These are phyloP conservation scores for Vicugna pacos DNA, from an alignment of 2,113 vertebrate genomes.

Conservation along the genomic window DNA sequence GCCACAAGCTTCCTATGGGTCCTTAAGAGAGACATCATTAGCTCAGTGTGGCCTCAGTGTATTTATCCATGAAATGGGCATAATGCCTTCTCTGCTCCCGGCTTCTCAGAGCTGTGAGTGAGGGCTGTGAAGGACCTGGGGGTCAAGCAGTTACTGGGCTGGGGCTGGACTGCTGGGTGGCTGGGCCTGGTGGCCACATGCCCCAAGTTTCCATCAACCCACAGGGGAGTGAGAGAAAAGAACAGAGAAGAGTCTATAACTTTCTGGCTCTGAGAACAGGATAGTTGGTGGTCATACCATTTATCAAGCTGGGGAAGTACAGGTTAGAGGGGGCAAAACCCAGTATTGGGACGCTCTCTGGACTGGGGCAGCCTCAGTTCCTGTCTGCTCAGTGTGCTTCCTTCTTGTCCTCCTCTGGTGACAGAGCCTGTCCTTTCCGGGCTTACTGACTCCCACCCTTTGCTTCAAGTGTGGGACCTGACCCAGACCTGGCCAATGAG, in stretches of 20 bases:
- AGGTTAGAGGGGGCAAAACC: not conserved
- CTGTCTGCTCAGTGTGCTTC: not conserved
- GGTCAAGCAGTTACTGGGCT: not conserved
- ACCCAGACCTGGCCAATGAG: not conserved
- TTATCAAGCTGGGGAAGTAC: not conserved
- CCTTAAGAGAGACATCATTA: not conserved
- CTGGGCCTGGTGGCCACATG: not conserved
- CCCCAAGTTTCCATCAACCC: not conserved
- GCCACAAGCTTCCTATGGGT: not conserved
- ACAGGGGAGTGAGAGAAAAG: not conserved
- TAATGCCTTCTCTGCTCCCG: not conserved
- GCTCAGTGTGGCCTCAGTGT: not conserved
- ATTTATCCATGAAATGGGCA: not conserved
- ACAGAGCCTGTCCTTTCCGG: not conserved
- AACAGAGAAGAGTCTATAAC: not conserved
- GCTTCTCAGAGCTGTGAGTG: not conserved
- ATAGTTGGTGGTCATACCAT: not conserved
- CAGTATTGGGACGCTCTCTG: not conserved
- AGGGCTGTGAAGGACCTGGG: not conserved
- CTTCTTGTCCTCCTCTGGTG: not conserved
- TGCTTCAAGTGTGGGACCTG: not conserved
- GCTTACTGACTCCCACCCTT: not conserved
- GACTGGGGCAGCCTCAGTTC: fast-evolving
- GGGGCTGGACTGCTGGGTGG: not conserved
- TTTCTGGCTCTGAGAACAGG: not conserved